Base-by-base conservation (phyloP, 2,888 invertebrate species). In the Melanotus villosus region DNA sequence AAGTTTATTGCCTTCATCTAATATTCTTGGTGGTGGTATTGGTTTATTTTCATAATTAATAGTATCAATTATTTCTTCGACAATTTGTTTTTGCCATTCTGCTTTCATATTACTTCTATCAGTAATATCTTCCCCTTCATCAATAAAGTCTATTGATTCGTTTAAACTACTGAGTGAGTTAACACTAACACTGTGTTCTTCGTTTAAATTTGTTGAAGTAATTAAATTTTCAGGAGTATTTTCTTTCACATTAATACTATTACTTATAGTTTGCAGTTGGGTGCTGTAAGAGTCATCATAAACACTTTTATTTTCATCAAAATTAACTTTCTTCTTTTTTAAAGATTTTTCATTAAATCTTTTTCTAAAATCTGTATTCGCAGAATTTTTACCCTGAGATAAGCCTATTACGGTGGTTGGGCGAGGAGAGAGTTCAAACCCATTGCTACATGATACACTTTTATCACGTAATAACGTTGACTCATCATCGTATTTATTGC, bases 361-460 rank as follows among this genome's bases (percentile, higher is more conserved):
- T 41, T 82, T 83, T 60, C 76, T 79, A 60, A 80, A 78, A 16
- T 79, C 75, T 16, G 77, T 71, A 26, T 63, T 71, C 23, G 65
- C 66, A 26, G 54, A 19, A 32, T 65, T 74, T 68, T 67, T 74
- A 60, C 68, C 76, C 7, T 77, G 78, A 16, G 80, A 73, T 50
- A 81, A 65, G 16, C 83, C 83, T 32, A 83, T 82, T 12, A 84
- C 84, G 0, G 93, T 92, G 65, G 90, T 90, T 2, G 93, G 92
- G 6, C 92, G 86, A 16, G 90, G 89, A 0, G 90, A 87, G 65
- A 89, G 87, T 83, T 93, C 91, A 62, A 93, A 84, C 0, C 93
- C 93, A 71, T 92, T 90, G 76, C 92, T 92, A 82, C 91, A 93
- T 16, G 93, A 93, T 18, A 91, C 90, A 32, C 93, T 93, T 86